Percentiles rank a stretch among this genome's conserved stretches.
Evolutionary conservation across 2,797 vertebrate species (phyloP).

Genomic region (Microctenopoma lineatum): DNA sequence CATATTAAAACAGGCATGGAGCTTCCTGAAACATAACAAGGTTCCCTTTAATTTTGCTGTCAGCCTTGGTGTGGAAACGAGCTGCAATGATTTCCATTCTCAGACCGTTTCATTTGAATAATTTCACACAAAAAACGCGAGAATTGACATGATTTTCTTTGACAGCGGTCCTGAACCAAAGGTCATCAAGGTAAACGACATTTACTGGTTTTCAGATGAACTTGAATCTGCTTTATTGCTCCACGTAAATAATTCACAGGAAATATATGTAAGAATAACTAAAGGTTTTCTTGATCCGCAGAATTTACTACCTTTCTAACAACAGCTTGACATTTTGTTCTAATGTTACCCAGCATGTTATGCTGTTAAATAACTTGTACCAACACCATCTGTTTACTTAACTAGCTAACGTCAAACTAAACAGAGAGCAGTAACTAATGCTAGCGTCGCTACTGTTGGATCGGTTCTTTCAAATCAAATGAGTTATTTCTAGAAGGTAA

Average conservation of each 20-base stretch:
- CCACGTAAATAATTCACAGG: neutral
- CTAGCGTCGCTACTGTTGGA: neutral
- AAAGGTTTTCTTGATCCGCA: neutral
- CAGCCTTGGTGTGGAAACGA: neutral
- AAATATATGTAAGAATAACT: neutral
- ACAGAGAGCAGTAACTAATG: neutral
- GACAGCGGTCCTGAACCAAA: too few relatives aligned
- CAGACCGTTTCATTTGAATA: too few relatives aligned
- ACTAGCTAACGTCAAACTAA: neutral
- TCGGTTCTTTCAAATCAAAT: neutral
- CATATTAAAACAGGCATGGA: neutral
- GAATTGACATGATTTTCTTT: too few relatives aligned
- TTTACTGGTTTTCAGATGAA: neutral
- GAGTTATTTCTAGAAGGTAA: rapidly evolving
- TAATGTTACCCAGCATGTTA: neutral
- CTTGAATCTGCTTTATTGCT: neutral
- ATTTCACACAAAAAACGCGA: too few relatives aligned
- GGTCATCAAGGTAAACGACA: too few relatives aligned
- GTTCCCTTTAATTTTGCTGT: too few relatives aligned
- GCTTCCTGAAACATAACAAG: neutral
- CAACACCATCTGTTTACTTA: neutral
- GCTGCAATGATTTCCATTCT: neutral
- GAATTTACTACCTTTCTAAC: too few relatives aligned
- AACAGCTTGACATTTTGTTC: neutral
- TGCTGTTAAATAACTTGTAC: neutral